phyloP scores from a whole-genome alignment of 2,797 vertebrate genomes.

The Rallus crepitans region DNA sequence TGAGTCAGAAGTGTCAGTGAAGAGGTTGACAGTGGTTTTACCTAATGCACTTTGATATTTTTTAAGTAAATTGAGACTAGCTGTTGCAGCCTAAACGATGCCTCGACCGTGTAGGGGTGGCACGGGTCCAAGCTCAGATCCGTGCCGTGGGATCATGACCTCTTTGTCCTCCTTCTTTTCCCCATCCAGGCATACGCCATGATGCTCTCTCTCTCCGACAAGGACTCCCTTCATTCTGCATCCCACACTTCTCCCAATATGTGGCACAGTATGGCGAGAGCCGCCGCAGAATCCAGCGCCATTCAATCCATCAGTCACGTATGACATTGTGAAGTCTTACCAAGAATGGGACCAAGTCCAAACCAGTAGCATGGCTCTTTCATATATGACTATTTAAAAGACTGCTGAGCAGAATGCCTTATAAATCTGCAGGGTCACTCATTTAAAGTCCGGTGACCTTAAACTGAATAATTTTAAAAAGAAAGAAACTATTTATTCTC shows the following conservation, averaged over 20 bases:
- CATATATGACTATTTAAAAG: conserved; percentile 84
- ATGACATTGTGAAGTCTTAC: conserved; percentile 85
- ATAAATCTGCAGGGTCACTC: conserved; percentile 88
- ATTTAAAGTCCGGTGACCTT: conserved; percentile 87
- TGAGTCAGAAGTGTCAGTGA: conserved; percentile 4
- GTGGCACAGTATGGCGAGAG: conserved; percentile 97
- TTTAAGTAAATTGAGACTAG: background rate
- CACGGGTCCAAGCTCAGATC: background rate
- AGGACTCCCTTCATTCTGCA: conserved; percentile 91
- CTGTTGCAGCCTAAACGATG: background rate
- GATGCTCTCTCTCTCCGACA: conserved; percentile 98
- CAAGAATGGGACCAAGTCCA: conserved; percentile 86
- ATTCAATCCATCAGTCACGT: conserved; percentile 97
- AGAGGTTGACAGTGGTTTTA: conserved; percentile 48
- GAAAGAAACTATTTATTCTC: conserved; percentile 98
- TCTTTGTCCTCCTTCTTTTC: conserved; percentile 26
- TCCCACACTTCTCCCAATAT: conserved; percentile 90
- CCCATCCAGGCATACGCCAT: conserved; percentile 91
- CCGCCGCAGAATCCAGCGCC: conserved; percentile 93
- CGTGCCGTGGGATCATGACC: fast-evolving
- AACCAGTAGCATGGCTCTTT: conserved; percentile 81
- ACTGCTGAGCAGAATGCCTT: conserved; percentile 96
- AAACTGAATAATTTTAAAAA: conserved; percentile 86
- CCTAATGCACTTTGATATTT: background rate
- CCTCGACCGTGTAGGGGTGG: fast-evolving